Base-by-base conservation (phyloP, 2,888 invertebrate species). In the Cerastis rubricosa region DNA sequence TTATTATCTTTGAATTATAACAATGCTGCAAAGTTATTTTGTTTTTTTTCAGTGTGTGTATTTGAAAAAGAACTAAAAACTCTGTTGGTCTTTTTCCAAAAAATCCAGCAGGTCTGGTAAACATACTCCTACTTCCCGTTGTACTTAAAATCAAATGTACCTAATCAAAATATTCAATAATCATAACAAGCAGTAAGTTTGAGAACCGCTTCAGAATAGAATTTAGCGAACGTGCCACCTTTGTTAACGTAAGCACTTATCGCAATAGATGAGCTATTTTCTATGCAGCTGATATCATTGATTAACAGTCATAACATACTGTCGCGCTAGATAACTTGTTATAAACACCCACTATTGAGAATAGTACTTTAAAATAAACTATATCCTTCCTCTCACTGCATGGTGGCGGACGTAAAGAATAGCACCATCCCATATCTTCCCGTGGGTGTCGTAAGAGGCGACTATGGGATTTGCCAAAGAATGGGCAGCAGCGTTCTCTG, bases 141-240 rank as follows among this genome's bases (percentile, higher is more conserved):
- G 17, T 29, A 29, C 2, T 14, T 57, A 6, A 59, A 17, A 59
- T 59, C 29, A 61, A 35, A 3, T 19, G 19, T 29, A n/a, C n/a
- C n/a, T n/a, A 17, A 59, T 61, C 5, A 40, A 25, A 29, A 68
- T 17, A 40, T 49, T 6, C 2, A 17, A 61, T 25, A 4, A 17
- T n/a, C 6, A 11, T n/a, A 2, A 12, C 17, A 68, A 4, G 11
- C 14, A 9, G 6, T 64, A 84, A 91, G 76, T 88, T 92, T 92
- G 92, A 90, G 86, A 87, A 86, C 74, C 90, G 40, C 79, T 25
- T 70, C n/a, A 72, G 74, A 84, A 85, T 85, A 79, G 71, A 86
- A 80, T 86, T 87, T 83, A 77, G 82, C 84, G 87, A 88, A 90
- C 92, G 92, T 91, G 91, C 82, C 82, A 35, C 57, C 76, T 80